phyloP scores from a whole-genome alignment of 1,140 invertebrate species.

The Neuroterus valhalla region DNA sequence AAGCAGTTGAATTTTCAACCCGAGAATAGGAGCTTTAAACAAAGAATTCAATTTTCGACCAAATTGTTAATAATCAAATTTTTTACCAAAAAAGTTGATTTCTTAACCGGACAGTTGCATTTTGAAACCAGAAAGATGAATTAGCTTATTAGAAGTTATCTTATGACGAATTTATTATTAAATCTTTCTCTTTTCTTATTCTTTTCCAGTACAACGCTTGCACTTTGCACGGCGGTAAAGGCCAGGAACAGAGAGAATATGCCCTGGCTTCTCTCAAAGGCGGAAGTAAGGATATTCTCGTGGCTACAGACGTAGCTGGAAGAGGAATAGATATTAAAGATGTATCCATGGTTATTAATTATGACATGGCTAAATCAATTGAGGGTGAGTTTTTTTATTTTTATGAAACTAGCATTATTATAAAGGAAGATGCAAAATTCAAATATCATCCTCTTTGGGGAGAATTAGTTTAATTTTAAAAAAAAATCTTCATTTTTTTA shows the following conservation, averaged over 20 bases:
- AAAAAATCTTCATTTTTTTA: no score
- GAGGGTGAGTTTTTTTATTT: constrained; percentile 81
- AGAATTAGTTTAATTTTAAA: constrained; percentile 10
- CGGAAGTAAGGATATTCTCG: constrained; percentile 97
- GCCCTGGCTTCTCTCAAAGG: constrained; percentile 96
- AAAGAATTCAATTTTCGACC: no score
- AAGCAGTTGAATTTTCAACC: no score
- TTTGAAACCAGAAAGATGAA: no score
- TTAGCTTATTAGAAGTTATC: no score
- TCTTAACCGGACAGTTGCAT: no score
- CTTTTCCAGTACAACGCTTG: constrained; percentile 89
- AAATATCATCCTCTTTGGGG: no score
- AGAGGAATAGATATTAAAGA: constrained; percentile 99
- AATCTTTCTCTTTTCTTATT: background rate
- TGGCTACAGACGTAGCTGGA: constrained; percentile 99
- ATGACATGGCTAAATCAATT: constrained; percentile 99
- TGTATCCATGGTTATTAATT: constrained; percentile 98
- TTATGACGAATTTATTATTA: no score
- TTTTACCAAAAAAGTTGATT: no score
- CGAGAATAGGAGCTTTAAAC: background rate
- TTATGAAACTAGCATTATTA: no score
- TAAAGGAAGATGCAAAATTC: no score
- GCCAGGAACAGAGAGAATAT: constrained; percentile 99
- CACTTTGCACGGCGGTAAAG: constrained; percentile 99
- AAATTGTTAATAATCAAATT: no score